Base-by-base conservation (phyloP, 1,140 invertebrate species). In the Eulimnadia texana region DNA sequence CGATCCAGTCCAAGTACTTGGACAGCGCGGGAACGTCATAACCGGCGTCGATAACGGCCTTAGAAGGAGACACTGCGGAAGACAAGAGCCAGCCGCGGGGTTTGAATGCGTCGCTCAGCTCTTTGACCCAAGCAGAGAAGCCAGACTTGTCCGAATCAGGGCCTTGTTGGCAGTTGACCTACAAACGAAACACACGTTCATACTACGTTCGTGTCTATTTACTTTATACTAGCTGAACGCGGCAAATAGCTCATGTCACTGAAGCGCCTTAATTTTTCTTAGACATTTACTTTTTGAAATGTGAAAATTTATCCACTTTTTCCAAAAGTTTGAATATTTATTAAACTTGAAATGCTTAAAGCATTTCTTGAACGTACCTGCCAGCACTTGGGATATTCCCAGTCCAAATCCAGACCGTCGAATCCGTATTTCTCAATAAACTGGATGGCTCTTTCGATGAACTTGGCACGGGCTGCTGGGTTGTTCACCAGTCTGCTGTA, bases 51-150 rank as follows among this genome's bases (percentile, higher is more conserved):
- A 90, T 84, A 10, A 90, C 85, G 10, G 76, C 80, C 74, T 88
- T 89, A 67, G 84, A 88, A 1, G 85, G 88, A 0, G 88, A 91
- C 0, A 92, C 88, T 1, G 88, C 88, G 1, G 88, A 81, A 3
- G 88, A 87, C 1, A 93, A 71, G 0, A 90, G 70, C 23, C 88
- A 73, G 2, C 67, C 67, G 60, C 22, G 68, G 24, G 63, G 60
- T 47, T 63, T 78, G 68, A 64, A 56, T 19, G 80, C 81, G 1
- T 68, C 72, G 9, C 80, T 81, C 1, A 91, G 68, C 71, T 91
- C 88, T 59, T 73, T 77, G 0, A 90, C 81, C 3, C 88, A 76
- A 50, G 72, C 72, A 0, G 81, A 77, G 68, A 91, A 92, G 3
- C 76, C 81, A 70, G 82, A 71, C 70, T 90, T 91, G 68, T 90